Percentiles rank a stretch among this genome's conserved stretches.
Conservation (phyloP, 2,113 vertebrate genomes). For the Casuarius casuarius region DNA sequence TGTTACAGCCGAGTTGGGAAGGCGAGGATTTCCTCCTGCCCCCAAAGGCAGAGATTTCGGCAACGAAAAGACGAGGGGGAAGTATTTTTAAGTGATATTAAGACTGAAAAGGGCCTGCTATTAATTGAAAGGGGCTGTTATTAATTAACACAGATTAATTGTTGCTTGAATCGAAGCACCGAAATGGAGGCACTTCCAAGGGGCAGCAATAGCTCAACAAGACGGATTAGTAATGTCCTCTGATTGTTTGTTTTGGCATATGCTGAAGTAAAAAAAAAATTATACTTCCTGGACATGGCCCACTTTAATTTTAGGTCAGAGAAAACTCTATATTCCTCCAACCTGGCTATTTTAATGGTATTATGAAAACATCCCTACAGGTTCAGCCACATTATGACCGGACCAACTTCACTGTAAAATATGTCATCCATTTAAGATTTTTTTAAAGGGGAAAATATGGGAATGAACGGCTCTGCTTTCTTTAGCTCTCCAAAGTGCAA, state of each 20-base stretch:
- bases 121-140: neutral
- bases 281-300: constrained; percentile 19
- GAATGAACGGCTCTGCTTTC: neutral
- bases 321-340: constrained; percentile 38
- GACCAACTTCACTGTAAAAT: constrained; percentile 26
- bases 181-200: neutral
- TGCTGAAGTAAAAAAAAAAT: constrained; percentile 28
- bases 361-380: constrained; percentile 50
- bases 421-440: neutral
- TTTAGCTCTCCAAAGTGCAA: neutral
- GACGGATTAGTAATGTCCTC: constrained; percentile 22
- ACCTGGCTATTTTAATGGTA: constrained; percentile 47
- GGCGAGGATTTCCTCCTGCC: neutral
- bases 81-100: neutral
- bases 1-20: neutral
- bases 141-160: neutral
- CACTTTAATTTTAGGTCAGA: constrained; percentile 64
- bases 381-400: constrained; percentile 13
- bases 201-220: neutral
- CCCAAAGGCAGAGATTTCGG: neutral
- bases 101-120: neutral
- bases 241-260: neutral
- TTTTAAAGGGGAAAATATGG: neutral
- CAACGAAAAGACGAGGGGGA: neutral
- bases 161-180: neutral